phyloP scores from a whole-genome alignment of 2,797 vertebrate genomes.

The Enteromius unitaeniatus region DNA sequence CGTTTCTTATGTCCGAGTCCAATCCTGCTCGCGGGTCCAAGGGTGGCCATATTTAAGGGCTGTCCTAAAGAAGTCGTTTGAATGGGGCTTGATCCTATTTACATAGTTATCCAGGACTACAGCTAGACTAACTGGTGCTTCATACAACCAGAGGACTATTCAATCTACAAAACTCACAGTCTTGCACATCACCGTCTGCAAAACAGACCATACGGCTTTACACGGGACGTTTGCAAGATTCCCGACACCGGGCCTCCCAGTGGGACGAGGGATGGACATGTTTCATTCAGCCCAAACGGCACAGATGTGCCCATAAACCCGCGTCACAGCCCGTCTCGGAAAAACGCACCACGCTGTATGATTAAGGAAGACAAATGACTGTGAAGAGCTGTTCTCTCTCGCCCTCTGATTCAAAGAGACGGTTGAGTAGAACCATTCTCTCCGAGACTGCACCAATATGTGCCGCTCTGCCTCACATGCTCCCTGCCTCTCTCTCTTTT shows the following conservation, averaged over 20 bases:
- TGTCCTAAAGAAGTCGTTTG: background rate
- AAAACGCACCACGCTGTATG: constrained; percentile 50
- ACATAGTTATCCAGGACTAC: background rate
- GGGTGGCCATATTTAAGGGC: background rate
- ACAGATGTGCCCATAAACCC: constrained; percentile 52
- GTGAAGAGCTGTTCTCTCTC: constrained; percentile 59
- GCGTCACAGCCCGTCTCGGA: constrained; percentile 35
- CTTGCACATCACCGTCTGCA: background rate
- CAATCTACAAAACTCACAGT: background rate
- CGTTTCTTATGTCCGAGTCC: background rate
- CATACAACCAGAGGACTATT: background rate
- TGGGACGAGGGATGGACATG: constrained; percentile 49
- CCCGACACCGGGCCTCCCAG: constrained; percentile 39
- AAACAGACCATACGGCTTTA: constrained; percentile 14
- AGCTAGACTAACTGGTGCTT: background rate
- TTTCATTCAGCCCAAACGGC: constrained; percentile 52
- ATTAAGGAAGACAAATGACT: constrained; percentile 65
- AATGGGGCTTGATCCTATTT: background rate
- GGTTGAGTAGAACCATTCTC: constrained; percentile 63
- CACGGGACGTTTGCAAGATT: background rate
- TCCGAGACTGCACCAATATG: constrained; percentile 55
- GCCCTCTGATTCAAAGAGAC: constrained; percentile 62
- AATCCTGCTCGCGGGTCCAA: background rate
- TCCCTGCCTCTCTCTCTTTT: constrained; percentile 58
- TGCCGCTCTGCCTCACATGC: constrained; percentile 36